These are phyloP conservation scores for Drosophila repleta DNA, from an alignment of 1,140 invertebrate genomes.

Conservation along the genomic window DNA sequence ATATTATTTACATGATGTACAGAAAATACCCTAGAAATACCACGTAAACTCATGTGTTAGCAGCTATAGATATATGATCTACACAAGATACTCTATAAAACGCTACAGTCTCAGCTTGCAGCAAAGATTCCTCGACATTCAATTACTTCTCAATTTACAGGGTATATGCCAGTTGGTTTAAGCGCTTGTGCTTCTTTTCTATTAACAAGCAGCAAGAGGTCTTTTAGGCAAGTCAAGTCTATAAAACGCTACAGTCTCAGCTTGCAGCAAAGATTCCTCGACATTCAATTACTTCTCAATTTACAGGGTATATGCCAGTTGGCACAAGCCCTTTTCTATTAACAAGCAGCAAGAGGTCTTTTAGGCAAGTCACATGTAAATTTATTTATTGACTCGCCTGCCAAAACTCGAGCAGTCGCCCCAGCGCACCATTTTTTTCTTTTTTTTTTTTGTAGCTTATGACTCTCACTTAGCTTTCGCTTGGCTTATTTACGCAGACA, in stretches of 20 bases:
- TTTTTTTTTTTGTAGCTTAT: conserved; percentile 39
- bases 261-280: too few species aligned
- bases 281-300: background rate
- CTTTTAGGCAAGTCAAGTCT: conserved; percentile 12
- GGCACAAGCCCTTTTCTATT: background rate
- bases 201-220: background rate
- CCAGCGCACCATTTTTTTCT: conserved; percentile 40
- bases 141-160: background rate
- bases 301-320: background rate
- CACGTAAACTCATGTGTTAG: too few species aligned
- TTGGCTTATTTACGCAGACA: conserved; percentile 38
- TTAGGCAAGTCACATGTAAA: conserved; percentile 43
- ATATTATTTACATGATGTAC: too few species aligned
- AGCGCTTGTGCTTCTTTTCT: background rate
- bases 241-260: too few species aligned
- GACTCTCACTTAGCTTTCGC: conserved; percentile 61
- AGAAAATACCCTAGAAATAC: too few species aligned
- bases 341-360: background rate
- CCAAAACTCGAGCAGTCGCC: conserved; percentile 29
- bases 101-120: too few species aligned
- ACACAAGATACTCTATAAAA: too few species aligned
- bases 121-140: too few species aligned
- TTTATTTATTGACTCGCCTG: conserved; percentile 79
- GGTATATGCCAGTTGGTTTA: background rate
- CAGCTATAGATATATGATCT: too few species aligned